Evolutionary conservation across 2,888 invertebrate species (phyloP), one percentile per base, ranked within the genome.

Genomic region (Tiliacea citrago): DNA sequence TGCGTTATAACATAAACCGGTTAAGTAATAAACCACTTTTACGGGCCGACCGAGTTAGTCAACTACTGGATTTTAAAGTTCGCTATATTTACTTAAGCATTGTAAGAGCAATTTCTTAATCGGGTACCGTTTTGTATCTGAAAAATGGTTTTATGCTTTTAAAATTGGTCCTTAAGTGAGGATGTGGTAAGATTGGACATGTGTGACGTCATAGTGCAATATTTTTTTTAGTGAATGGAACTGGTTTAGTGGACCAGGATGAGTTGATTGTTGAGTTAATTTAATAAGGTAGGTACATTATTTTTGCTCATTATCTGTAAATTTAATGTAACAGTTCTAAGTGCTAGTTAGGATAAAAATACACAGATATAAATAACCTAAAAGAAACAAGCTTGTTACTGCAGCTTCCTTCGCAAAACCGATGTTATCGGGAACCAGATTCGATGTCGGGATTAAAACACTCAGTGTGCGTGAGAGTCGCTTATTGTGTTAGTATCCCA

Each of bases 11-110:
- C 72, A 63, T 57, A 76, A 83, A 88, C 85, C 84, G 86, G 86
- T 88, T 86, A 82, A 81, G 85, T 86, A 88, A 85, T 88, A 87
- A 86, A 82, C 83, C 80, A 88, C 87, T 89, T 88, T 88, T 89
- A 88, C 85, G 77, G 78, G 75, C 80, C 83, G 84, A 85, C 86
- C 88, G 84, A 86, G 86, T 87, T 86, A 87, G 84, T 85, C 81
- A 85, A 86, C 87, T 81, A 88, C 89, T 87, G 87, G 81, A 75
- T 77, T 83, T 84, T 82, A 83, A 86, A 79, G 81, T 84, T 86
- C 69, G 84, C 83, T 89, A 86, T 85, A 88, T 84, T 84, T 80
- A 87, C 77, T 83, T 85, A 71, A 53, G 83, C 73, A 76, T 76
- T 79, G 79, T 79, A 79, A 74, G 75, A 87, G 77, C 80, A 66